These are phyloP conservation scores for Mactra quadrangularis DNA, from an alignment of 1,140 invertebrate genomes.

Conservation along the genomic window DNA sequence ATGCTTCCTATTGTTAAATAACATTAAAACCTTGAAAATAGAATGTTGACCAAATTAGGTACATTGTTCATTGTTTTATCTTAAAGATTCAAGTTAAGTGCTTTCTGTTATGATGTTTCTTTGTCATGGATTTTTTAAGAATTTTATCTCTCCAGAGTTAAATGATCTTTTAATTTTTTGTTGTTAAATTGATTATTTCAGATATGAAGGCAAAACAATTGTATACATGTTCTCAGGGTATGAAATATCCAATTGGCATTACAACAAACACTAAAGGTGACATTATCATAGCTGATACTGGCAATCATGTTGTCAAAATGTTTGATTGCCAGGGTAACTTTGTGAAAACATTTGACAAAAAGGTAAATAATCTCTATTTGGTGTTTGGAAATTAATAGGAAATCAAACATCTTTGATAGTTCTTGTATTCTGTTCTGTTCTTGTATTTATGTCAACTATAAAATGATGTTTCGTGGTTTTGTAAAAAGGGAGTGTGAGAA, in stretches of 20 bases:
- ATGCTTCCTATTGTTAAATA: too few species aligned
- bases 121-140: too few species aligned
- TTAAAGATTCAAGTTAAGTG: too few species aligned
- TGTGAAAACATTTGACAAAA: constrained; percentile 38
- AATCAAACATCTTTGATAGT: too few species aligned
- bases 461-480: background rate
- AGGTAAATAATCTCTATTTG: constrained; percentile 28
- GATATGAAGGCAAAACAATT: constrained; percentile 56
- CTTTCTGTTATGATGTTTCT: too few species aligned
- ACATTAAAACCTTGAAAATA: too few species aligned
- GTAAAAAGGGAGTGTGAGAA: background rate
- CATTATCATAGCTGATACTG: constrained; percentile 72
- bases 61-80: too few species aligned
- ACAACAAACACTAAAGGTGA: constrained; percentile 64
- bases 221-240: constrained; percentile 42
- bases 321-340: constrained; percentile 54
- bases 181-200: too few species aligned
- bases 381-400: too few species aligned
- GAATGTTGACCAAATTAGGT: too few species aligned
- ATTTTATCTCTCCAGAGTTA: too few species aligned
- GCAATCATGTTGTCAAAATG: constrained; percentile 67
- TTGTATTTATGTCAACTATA: background rate
- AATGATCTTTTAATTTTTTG: too few species aligned
- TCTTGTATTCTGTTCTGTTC: constrained; percentile 10
- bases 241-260: constrained; percentile 75